Conservation (phyloP, 37 sponge, comb jelly and placozoan species). For the Bolinopsis microptera region DNA sequence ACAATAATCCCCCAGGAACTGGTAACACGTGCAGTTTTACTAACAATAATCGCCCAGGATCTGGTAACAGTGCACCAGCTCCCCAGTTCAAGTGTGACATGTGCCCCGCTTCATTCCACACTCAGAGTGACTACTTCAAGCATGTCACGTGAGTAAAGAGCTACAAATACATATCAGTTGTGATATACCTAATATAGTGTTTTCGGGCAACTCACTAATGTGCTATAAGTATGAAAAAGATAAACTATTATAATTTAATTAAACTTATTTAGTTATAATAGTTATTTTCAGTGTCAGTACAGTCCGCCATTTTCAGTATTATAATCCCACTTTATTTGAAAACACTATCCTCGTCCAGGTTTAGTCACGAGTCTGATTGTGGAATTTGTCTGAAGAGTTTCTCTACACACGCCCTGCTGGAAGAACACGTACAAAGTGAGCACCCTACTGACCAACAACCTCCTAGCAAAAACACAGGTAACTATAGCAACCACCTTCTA, state of each 20-base stretch:
- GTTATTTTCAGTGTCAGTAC: no score
- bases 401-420: not conserved
- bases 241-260: no score
- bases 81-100: not conserved
- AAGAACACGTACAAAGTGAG: not conserved
- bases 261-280: no score
- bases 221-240: no score
- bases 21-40: not conserved
- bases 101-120: not conserved
- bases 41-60: not conserved
- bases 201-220: no score
- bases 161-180: not conserved
- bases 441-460: not conserved
- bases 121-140: conserved; percentile 6
- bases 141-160: not conserved
- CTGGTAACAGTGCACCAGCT: not conserved
- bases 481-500: no score
- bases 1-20: not conserved
- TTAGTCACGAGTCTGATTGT: conserved; percentile 32
- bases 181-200: no score
- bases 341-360: no score
- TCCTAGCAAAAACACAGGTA: no score
- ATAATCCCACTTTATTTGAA: no score
- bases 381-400: not conserved
- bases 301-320: no score